phyloP scores from a whole-genome alignment of 2,888 invertebrate genomes.

The Theretra japonica region DNA sequence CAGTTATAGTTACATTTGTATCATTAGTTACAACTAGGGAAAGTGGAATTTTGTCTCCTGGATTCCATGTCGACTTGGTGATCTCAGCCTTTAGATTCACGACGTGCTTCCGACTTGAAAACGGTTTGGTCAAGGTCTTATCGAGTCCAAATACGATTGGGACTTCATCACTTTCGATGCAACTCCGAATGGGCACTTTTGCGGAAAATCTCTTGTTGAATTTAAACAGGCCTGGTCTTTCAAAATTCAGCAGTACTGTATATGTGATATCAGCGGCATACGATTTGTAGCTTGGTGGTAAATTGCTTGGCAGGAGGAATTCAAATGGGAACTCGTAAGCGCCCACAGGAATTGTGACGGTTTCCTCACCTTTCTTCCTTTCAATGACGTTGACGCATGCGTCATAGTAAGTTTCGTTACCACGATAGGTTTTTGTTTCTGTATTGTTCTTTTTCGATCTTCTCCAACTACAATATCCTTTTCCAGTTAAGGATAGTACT shows the following conservation, averaged over 20 bases:
- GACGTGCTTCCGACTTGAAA: slow-evolving; percentile 38
- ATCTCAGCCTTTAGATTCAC: slow-evolving; percentile 40
- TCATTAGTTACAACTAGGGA: slow-evolving; percentile 40
- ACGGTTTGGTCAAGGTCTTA: slow-evolving; percentile 42
- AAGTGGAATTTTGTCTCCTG: slow-evolving; percentile 37
- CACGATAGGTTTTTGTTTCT: slow-evolving; percentile 32
- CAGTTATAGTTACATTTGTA: slow-evolving; percentile 37
- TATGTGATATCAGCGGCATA: slow-evolving; percentile 40
- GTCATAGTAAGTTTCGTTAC: slow-evolving; percentile 42
- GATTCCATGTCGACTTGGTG: slow-evolving; percentile 35
- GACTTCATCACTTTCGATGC: slow-evolving; percentile 36
- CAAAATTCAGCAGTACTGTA: slow-evolving; percentile 39
- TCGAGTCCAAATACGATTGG: slow-evolving; percentile 38
- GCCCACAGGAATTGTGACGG: slow-evolving; percentile 32
- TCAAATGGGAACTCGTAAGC: slow-evolving; percentile 38
- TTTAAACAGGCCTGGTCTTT: slow-evolving; percentile 40
- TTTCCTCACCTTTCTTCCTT: slow-evolving; percentile 27
- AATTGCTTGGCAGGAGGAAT: slow-evolving; percentile 43
- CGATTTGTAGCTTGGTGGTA: slow-evolving; percentile 46
- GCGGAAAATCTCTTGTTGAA: slow-evolving; percentile 37
- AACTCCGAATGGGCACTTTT: slow-evolving; percentile 40
- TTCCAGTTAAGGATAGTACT: slow-evolving; percentile 43
- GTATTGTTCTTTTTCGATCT: slow-evolving; percentile 23
- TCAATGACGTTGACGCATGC: slow-evolving; percentile 36
- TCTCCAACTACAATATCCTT: slow-evolving; percentile 43